Evolutionary conservation across 2,113 vertebrate species (phyloP), one percentile per base, ranked within the genome.

Genomic region (Limanda limanda): DNA sequence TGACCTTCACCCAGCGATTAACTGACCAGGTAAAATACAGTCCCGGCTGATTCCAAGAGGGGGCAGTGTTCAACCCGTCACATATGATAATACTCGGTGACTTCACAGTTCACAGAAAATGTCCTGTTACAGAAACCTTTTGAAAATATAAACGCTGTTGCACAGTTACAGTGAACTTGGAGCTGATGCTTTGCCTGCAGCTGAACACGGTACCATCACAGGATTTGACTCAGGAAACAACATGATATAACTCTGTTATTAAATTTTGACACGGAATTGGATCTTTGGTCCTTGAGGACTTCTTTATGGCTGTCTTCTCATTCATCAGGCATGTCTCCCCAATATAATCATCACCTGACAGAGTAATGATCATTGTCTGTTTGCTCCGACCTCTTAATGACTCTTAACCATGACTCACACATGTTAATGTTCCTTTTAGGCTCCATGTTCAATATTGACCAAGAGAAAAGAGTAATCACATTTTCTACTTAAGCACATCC

Each of bases 361-460:
- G 58, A 27, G 59, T 85, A 76, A 89, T 78, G 81, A 74, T 82
- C 18, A 35, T 71, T 18, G 15, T 78, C 31, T 88, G 74, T 92
- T 88, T 85, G 78, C 74, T 14, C 9, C 70, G 59, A 79, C 57
- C 75, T 75, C 59, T 76, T 79, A 86, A 78, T 77, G 79, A 79
- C 73, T 74, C 55, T 83, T 64, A 66, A 37, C 45, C 60, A 7
- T 68, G 47, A 69, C 71, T 83, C 59, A 77, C 71, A 75, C 24
- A 78, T 45, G 40, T 71, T 81, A 74, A 91, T 77, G 84, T 52
- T 81, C 74, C 61, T 61, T 67, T 71, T 79, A 67, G 82, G 75
- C 68, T 51, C 37, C 15, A 57, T 25, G 65, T 37, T 88, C 78
- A 91, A 91, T 89, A 89, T 87, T 87, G 78, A 89, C 82, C 47